These are phyloP conservation scores for Puma concolor DNA, from an alignment of 2,113 vertebrate genomes.

Conservation along the genomic window DNA sequence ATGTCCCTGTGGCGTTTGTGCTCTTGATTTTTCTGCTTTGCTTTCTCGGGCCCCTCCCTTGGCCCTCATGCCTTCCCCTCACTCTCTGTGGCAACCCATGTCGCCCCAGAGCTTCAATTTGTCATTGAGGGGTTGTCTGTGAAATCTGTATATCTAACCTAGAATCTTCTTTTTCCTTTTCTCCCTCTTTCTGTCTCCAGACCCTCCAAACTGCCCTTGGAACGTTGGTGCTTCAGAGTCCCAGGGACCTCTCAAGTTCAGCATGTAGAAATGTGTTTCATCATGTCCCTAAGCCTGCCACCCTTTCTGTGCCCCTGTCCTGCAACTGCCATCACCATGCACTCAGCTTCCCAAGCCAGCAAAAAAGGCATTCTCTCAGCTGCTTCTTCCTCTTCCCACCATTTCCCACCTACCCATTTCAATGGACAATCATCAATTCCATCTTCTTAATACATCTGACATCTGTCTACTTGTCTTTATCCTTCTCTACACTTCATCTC, in stretches of 20 bases:
- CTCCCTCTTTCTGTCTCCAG: not conserved
- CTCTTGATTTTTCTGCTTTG: not conserved
- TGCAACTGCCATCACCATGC: not conserved
- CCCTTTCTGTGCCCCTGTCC: not conserved
- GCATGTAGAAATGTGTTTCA: not conserved
- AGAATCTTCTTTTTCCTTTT: not conserved
- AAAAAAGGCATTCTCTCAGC: not conserved
- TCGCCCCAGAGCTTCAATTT: not conserved
- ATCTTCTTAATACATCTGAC: not conserved
- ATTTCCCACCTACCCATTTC: not conserved
- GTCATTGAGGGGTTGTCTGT: not conserved
- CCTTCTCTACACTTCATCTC: not conserved
- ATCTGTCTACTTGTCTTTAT: not conserved
- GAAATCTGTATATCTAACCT: not conserved
- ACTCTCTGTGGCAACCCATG: accelerated
- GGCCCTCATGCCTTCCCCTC: not conserved
- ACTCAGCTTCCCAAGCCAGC: not conserved
- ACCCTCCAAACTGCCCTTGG: not conserved
- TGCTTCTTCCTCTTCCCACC: not conserved
- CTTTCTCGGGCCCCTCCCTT: too few species aligned
- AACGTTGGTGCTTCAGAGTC: not conserved
- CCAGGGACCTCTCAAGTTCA: not conserved
- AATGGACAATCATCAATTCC: not conserved
- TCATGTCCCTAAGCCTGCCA: too few species aligned
- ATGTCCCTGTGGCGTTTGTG: not conserved